Conservation (phyloP, 2,888 invertebrate species). For the Mellilla xanthometata region DNA sequence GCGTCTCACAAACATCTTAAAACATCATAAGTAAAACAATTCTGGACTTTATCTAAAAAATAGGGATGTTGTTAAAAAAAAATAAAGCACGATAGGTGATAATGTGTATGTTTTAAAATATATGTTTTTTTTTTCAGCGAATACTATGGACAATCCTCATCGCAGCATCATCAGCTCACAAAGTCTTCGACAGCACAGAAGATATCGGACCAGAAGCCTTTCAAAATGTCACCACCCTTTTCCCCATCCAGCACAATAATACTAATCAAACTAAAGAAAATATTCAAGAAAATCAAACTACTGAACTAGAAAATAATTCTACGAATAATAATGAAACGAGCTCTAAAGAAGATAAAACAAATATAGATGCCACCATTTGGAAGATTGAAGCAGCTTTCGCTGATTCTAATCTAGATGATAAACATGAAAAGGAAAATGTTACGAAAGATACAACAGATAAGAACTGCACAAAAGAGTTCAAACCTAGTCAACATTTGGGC, state of each 20-base stretch:
- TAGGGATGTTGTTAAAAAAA: too few species aligned
- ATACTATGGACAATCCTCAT: conserved; percentile 43
- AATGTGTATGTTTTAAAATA: too few species aligned
- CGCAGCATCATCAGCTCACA: conserved; percentile 32
- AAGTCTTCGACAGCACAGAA: conserved; percentile 44
- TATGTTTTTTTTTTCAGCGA: conserved; percentile 47
- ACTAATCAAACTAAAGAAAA: conserved; percentile 10
- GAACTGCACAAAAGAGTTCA: conserved; percentile 62
- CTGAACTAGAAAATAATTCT: conserved; percentile 5
- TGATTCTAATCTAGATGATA: conserved; percentile 40
- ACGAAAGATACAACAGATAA: conserved; percentile 35
- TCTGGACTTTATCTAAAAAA: too few species aligned
- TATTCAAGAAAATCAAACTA: conserved; percentile 11
- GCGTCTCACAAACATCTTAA: too few species aligned
- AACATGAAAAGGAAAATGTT: conserved; percentile 28
- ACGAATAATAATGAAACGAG: conserved; percentile 17
- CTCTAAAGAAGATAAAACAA: conserved; percentile 24
- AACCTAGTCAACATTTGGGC: conserved; percentile 77
- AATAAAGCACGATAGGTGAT: too few species aligned
- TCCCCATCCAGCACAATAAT: conserved; percentile 43
- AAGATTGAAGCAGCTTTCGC: conserved; percentile 53
- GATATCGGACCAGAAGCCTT: conserved; percentile 34
- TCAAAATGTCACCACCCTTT: conserved; percentile 57
- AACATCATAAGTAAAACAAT: too few species aligned
- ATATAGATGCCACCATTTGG: conserved; percentile 44